Evolutionary conservation across 2,113 vertebrate species (phyloP).

Genomic region (Pygathrix nemaeus): DNA sequence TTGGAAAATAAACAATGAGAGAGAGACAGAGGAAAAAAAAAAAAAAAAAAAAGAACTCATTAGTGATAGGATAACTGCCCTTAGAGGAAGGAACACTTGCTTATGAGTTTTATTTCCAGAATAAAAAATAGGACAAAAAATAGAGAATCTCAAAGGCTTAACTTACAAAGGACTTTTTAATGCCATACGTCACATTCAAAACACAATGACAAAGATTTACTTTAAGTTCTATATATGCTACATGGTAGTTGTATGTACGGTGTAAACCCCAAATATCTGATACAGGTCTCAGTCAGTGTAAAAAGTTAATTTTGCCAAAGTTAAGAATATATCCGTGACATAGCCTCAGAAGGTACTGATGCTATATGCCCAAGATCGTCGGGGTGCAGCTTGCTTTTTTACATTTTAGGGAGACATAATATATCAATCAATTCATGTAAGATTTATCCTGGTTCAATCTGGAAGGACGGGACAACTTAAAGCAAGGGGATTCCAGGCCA

Average conservation of each 20-base stretch:
- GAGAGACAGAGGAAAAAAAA: too few relatives aligned
- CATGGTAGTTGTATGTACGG: background rate
- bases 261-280: background rate
- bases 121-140: background rate
- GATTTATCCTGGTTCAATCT: too few relatives aligned
- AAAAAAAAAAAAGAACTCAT: background rate
- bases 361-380: too few relatives aligned
- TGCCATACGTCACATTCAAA: background rate
- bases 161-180: background rate
- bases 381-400: too few relatives aligned
- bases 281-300: too few relatives aligned
- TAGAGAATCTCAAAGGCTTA: background rate
- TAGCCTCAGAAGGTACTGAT: too few relatives aligned
- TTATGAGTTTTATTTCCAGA: conserved; percentile 1
- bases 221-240: background rate
- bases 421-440: too few relatives aligned
- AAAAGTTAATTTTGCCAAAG: too few relatives aligned
- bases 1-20: background rate
- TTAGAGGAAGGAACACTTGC: background rate
- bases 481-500: too few relatives aligned
- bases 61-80: background rate
- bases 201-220: background rate
- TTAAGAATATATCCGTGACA: too few relatives aligned
- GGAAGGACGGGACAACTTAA: too few relatives aligned
- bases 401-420: too few relatives aligned